phyloP scores from a whole-genome alignment of 2,113 vertebrate genomes.

The Delphinapterus leucas region DNA sequence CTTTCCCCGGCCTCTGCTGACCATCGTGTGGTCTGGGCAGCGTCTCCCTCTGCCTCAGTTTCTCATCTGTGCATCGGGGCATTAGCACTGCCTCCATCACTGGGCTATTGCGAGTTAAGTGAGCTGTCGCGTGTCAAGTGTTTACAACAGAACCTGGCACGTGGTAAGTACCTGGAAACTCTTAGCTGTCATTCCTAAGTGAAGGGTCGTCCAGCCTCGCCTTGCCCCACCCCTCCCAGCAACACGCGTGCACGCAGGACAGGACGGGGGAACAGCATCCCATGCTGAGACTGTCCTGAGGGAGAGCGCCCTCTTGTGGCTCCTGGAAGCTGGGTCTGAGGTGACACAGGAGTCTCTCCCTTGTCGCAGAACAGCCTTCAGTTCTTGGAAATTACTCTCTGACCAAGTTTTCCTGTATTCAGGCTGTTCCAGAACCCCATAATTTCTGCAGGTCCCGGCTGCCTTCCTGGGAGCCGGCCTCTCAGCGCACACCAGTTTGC shows the following conservation, averaged over 20 bases:
- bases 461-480: not conserved
- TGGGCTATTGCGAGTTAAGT: not conserved
- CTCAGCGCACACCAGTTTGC: not conserved
- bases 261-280: not conserved
- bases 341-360: not conserved
- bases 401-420: not conserved
- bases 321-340: not conserved
- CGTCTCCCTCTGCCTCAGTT: not conserved
- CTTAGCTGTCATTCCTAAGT: not conserved
- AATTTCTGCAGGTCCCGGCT: not conserved
- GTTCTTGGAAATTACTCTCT: not conserved
- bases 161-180: not conserved
- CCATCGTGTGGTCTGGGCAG: too few species aligned
- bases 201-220: not conserved
- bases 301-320: not conserved
- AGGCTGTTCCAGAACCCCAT: not conserved
- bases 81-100: not conserved
- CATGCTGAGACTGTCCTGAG: not conserved
- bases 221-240: not conserved
- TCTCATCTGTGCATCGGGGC: not conserved
- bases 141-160: not conserved
- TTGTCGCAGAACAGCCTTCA: not conserved
- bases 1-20: not conserved
- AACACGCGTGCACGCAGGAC: not conserved
- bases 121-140: not conserved